These are phyloP conservation scores for Lophochroa leadbeateri DNA, from an alignment of 2,113 vertebrate genomes.

Conservation along the genomic window DNA sequence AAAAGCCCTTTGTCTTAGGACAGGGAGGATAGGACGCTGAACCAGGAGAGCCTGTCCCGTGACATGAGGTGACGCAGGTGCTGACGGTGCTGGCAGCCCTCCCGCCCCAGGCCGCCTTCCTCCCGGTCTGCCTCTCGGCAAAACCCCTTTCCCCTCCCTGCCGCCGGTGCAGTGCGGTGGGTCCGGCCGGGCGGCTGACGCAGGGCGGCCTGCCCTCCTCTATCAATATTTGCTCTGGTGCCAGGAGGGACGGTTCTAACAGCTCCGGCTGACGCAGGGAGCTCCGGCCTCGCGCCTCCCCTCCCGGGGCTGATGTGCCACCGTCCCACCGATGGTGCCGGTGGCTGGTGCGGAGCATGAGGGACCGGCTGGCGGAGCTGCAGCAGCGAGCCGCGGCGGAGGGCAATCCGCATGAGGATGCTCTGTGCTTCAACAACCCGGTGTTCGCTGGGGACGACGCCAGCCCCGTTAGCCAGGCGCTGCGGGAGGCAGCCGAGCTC, in stretches of 20 bases:
- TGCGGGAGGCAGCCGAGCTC: constrained; percentile 59
- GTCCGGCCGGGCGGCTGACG: not conserved
- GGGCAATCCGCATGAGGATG: not conserved
- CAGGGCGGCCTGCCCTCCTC: not conserved
- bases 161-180: not conserved
- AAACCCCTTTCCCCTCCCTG: not conserved
- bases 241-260: not conserved
- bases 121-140: not conserved
- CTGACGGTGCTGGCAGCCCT: not conserved
- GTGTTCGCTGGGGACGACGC: not conserved
- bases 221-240: constrained; percentile 62
- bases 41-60: not conserved
- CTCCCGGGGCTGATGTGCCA: not conserved
- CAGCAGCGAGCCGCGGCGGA: not conserved
- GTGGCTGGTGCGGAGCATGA: constrained; percentile 28
- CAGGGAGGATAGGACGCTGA: not conserved
- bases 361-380: constrained; percentile 71
- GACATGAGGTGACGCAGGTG: not conserved
- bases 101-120: not conserved
- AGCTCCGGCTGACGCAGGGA: constrained; percentile 12
- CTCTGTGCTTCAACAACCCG: constrained; percentile 20
- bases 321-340: not conserved
- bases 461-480: constrained; percentile 1
- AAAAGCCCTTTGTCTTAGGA: not conserved
- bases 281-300: not conserved